Base-by-base conservation (phyloP, 2,797 vertebrate species). In the Gymnodraco acuticeps region DNA sequence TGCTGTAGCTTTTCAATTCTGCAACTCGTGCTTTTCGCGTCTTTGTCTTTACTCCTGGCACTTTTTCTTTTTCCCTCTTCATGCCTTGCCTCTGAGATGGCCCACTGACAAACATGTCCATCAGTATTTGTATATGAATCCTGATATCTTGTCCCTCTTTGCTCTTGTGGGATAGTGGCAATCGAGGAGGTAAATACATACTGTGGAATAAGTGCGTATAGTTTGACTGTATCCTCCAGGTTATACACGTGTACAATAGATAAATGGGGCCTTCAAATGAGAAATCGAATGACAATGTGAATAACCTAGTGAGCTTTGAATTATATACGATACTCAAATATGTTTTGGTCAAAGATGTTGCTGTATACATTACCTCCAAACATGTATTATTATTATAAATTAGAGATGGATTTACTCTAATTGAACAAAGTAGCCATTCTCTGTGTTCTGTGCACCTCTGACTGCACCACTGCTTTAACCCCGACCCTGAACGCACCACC, bases 341-440 rank as follows among this genome's bases (percentile, higher is more conserved):
- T 81, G 63, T 85, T 83, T 87, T 80, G 64, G 59, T 85, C 42
- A 58, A 86, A 82, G 73, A 80, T 81, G 80, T 92, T 81, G 81
- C 83, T 61, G 75, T 89, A 77, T 84, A 60, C 83, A 80, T 89
- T 87, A 79, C 83, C 70, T 88, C 86, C 80, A 73, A 87, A 91
- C 82, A 70, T 83, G 69, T 87, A 69, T 82, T 80, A 54, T 84
- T 56, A 38, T 38, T 38, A 68, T 79, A 65, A 86, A 76, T 86
- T 87, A 80, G 84, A 91, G 88, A 89, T 91, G 87, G 90, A 71
- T 87, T 85, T 82, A 70, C 83, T 91, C 73, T 73, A 86, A 69
- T 45, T 87, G 63, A 73, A 73, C 67, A 75, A 83, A 75, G 82
- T 80, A 84, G 70, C 85, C 87, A 81, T 82, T 87, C 82, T 92